Percentiles rank a stretch among this genome's conserved stretches.
phyloP scores from a whole-genome alignment of 2,888 invertebrate genomes.

The Matsumyia berberina region DNA sequence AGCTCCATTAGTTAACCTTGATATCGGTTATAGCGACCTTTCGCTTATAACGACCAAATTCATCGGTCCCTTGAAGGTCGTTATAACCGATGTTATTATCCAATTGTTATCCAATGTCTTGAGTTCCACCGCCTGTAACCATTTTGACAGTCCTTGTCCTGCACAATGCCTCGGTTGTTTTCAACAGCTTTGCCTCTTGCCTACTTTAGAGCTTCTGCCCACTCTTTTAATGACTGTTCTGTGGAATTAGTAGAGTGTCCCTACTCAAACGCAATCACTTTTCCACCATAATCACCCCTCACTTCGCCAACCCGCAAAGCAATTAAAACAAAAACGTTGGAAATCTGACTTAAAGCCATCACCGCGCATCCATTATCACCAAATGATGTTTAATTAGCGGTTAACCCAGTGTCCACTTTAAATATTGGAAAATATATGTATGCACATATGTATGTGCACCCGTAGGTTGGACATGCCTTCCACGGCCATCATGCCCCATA shows the following conservation, averaged over 20 bases:
- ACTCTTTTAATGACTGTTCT: conserved; percentile 30
- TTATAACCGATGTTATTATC: no score
- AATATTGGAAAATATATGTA: conserved; percentile 65
- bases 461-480: neutral
- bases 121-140: no score
- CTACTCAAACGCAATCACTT: conserved; percentile 43
- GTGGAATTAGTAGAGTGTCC: conserved; percentile 14
- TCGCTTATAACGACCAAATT: no score
- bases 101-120: no score
- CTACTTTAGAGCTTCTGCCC: no score
- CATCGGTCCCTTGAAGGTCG: no score
- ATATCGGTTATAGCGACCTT: no score
- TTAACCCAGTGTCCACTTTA: conserved; percentile 69
- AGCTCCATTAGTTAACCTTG: no score
- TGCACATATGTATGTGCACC: neutral
- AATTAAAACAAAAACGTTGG: conserved; percentile 69
- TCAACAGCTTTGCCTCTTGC: no score
- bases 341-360: conserved; percentile 73
- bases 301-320: conserved; percentile 24
- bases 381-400: conserved; percentile 76
- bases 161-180: no score
- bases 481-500: neutral
- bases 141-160: no score
- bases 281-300: no score
- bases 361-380: conserved; percentile 70